phyloP scores from a whole-genome alignment of 37 sponge, comb jelly and placozoan species.

The Spongilla lacustris region DNA sequence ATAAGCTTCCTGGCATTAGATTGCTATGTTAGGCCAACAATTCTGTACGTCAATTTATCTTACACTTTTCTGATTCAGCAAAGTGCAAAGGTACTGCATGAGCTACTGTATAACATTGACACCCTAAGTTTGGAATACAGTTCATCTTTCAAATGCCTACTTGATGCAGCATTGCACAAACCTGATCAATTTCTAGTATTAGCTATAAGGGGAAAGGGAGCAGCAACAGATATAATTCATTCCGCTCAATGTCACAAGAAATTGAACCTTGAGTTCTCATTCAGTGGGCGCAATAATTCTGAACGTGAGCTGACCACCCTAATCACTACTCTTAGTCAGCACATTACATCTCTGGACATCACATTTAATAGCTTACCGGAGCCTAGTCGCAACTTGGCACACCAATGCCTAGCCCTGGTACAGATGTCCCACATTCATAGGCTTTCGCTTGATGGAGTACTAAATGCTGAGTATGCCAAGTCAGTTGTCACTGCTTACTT shows the following conservation, averaged over 20 bases:
- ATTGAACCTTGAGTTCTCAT: not conserved
- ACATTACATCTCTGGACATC: not conserved
- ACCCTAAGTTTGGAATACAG: not conserved
- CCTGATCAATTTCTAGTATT: not conserved
- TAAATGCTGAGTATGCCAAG: not conserved
- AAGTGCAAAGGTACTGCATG: not conserved
- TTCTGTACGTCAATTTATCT: not conserved
- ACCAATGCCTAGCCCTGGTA: not conserved
- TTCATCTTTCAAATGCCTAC: not conserved
- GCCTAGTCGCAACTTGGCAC: not conserved
- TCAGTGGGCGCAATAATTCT: not conserved
- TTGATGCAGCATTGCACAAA: not conserved
- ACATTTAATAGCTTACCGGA: not conserved
- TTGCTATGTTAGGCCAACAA: not conserved
- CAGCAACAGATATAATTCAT: not conserved
- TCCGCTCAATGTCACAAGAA: not conserved
- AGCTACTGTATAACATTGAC: not conserved
- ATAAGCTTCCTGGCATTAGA: not conserved
- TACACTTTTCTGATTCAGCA: not conserved
- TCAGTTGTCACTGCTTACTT: not conserved
- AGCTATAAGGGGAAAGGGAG: not conserved
- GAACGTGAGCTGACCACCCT: not conserved
- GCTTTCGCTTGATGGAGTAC: not conserved
- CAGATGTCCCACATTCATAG: not conserved
- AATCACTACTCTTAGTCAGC: not conserved